Percentiles rank a stretch among this genome's conserved stretches.
phyloP scores from a whole-genome alignment of 1,140 invertebrate species.

The Meteorus sp. region DNA sequence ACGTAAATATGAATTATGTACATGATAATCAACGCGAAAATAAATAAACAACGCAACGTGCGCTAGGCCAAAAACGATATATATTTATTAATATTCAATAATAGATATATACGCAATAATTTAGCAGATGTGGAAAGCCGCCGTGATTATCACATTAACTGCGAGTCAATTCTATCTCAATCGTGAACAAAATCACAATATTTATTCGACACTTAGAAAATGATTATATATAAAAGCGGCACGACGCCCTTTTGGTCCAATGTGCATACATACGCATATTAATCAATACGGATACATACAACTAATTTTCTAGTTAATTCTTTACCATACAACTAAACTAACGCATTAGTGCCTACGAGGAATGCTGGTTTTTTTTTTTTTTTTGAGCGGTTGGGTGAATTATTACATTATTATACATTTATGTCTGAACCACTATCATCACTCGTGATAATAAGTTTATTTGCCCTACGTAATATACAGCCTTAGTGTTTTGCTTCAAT shows the following conservation, averaged over 20 bases:
- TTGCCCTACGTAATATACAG: too few relatives aligned
- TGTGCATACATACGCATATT: slow-evolving; percentile 22
- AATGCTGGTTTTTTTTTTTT: slow-evolving; percentile 8
- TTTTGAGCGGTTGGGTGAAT: not conserved
- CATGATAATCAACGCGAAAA: slow-evolving; percentile 4
- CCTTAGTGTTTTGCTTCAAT: too few relatives aligned
- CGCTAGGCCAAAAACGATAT: not conserved
- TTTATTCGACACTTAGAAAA: too few relatives aligned
- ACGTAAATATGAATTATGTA: too few relatives aligned
- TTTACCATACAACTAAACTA: slow-evolving; percentile 24
- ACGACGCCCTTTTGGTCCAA: slow-evolving; percentile 3
- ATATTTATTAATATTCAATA: not conserved
- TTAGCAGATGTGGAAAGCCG: not conserved
- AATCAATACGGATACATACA: slow-evolving; percentile 26
- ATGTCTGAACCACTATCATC: not conserved
- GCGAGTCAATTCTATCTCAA: too few relatives aligned
- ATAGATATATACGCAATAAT: slow-evolving; percentile 6
- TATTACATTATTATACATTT: not conserved
- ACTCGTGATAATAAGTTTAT: not conserved
- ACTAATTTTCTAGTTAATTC: slow-evolving; percentile 18
- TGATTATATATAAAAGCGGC: slow-evolving; percentile 1
- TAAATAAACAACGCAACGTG: slow-evolving; percentile 11
- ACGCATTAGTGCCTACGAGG: slow-evolving; percentile 24
- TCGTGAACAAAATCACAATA: too few relatives aligned
- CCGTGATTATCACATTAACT: too few relatives aligned